Conservation (phyloP, 2,797 vertebrate species). For the Lithobates sylvaticus region DNA sequence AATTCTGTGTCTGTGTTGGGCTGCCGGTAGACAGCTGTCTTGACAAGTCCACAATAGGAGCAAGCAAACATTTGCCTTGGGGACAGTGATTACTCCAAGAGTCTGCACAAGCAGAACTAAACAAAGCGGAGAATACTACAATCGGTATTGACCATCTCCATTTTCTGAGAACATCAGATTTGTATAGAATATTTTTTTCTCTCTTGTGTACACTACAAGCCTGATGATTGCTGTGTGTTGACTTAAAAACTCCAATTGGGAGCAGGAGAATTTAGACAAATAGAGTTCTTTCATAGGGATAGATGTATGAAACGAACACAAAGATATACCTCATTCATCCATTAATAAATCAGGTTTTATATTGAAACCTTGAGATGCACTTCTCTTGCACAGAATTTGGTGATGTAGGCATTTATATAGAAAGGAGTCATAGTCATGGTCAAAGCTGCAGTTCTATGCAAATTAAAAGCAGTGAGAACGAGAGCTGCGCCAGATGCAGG, state of each 20-base stretch:
- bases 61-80: background rate
- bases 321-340: background rate
- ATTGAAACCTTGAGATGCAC: background rate
- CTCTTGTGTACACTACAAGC: too few relatives aligned
- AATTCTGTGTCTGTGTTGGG: background rate
- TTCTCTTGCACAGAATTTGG: background rate
- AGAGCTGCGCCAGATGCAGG: background rate
- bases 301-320: background rate
- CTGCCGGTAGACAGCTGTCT: background rate
- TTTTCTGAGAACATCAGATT: too few relatives aligned
- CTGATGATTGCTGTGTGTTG: background rate
- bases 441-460: background rate
- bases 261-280: background rate
- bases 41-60: background rate
- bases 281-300: background rate
- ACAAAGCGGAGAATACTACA: background rate
- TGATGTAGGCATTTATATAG: background rate
- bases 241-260: background rate
- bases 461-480: background rate
- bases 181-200: too few relatives aligned
- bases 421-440: background rate
- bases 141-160: background rate
- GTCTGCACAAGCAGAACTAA: background rate
- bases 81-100: too few relatives aligned
- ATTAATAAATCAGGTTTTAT: background rate